Conservation (phyloP, 2,888 invertebrate species). For the Hipparchia sbordonii region DNA sequence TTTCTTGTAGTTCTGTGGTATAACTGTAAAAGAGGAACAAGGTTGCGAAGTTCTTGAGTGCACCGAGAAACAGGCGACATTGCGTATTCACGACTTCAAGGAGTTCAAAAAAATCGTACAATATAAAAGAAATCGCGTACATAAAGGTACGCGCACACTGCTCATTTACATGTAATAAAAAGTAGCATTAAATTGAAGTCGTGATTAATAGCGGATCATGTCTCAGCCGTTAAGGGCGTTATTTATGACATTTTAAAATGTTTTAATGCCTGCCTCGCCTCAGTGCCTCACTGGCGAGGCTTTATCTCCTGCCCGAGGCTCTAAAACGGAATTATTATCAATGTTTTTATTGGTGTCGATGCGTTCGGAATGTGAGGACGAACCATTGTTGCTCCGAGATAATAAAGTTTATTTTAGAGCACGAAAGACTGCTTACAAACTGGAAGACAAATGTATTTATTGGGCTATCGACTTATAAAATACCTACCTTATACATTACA, state of each 20-base stretch:
- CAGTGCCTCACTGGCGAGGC: constrained; percentile 39
- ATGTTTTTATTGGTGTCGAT: constrained; percentile 43
- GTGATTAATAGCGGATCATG: constrained; percentile 72
- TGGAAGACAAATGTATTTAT: too few species aligned
- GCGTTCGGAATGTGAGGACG: constrained; percentile 33
- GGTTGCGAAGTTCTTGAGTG: too few species aligned
- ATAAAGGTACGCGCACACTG: constrained; percentile 48
- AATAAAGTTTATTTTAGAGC: background rate
- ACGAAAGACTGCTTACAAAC: too few species aligned
- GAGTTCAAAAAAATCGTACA: constrained; percentile 11
- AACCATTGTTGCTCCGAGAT: background rate
- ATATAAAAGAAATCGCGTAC: constrained; percentile 25
- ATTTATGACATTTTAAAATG: constrained; percentile 81
- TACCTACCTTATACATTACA: too few species aligned
- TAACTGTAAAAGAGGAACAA: too few species aligned
- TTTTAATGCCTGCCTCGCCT: constrained; percentile 66
- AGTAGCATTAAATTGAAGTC: constrained; percentile 67
- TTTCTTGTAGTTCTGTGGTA: too few species aligned
- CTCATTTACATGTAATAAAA: constrained; percentile 81
- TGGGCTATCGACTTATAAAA: too few species aligned
- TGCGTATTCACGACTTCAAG: background rate
- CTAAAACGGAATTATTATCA: constrained; percentile 42
- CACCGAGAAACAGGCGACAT: too few species aligned
- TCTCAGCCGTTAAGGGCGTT: constrained; percentile 70
- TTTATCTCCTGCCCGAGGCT: constrained; percentile 48